A percentile compares a stretch with the other conserved stretches of the same genome.
Conservation (phyloP, 2,797 vertebrate species). For the Paramormyrops hopkinsi region DNA sequence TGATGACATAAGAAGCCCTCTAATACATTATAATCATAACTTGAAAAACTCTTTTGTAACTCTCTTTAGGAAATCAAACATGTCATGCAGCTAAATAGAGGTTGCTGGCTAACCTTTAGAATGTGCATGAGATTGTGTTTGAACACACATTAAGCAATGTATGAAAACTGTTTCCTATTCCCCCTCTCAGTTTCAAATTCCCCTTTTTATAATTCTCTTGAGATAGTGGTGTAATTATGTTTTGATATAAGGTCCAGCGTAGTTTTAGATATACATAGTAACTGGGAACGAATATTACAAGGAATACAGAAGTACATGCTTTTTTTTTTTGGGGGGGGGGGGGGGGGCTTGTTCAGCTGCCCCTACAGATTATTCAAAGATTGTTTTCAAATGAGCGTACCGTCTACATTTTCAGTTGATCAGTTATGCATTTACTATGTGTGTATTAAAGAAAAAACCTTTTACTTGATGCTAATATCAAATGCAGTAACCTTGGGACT, state of each 20-base stretch:
- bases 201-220: neutral
- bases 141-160: neutral
- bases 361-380: neutral
- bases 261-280: neutral
- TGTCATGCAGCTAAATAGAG: neutral
- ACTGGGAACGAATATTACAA: neutral
- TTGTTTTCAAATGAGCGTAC: neutral
- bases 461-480: neutral
- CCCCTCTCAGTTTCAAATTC: neutral
- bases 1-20: neutral
- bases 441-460: neutral
- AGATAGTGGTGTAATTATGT: neutral
- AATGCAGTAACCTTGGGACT: neutral
- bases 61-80: conserved; percentile 8
- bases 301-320: neutral
- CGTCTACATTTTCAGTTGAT: neutral
- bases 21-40: neutral
- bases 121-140: conserved; percentile 2
- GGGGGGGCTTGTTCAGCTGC: neutral
- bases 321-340: neutral
- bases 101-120: neutral
- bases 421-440: neutral
- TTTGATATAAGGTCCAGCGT: neutral
- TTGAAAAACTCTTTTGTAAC: neutral
- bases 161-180: neutral